Percentiles rank a stretch among this genome's conserved stretches.
Conservation (phyloP, 2,113 vertebrate species). For the Naja naja region DNA sequence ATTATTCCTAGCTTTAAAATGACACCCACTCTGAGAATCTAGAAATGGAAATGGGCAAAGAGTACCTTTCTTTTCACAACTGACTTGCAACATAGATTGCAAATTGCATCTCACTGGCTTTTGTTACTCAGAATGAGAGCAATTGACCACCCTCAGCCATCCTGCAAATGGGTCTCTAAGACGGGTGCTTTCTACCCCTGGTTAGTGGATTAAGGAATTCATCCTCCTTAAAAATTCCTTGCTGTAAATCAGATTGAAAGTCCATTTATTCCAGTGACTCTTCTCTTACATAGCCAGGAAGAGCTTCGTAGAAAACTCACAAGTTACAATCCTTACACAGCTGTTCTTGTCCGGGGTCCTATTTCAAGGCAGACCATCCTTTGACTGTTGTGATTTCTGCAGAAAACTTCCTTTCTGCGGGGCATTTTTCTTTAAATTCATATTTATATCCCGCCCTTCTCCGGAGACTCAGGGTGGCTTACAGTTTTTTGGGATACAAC, state of each 20-base stretch:
- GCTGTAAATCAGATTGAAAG: not conserved
- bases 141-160: not conserved
- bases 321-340: not conserved
- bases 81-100: not conserved
- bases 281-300: not conserved
- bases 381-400: not conserved
- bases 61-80: not conserved
- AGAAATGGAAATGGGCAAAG: not conserved
- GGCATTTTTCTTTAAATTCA: too few relatives aligned
- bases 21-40: not conserved
- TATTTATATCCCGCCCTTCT: too few relatives aligned
- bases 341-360: not conserved
- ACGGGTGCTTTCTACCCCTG: not conserved
- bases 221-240: not conserved
- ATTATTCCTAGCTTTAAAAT: not conserved
- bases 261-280: too few relatives aligned
- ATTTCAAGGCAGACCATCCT: not conserved
- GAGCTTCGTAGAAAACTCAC: not conserved
- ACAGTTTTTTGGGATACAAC: too few relatives aligned
- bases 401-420: not conserved
- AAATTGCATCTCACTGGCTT: not conserved
- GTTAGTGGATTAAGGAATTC: not conserved
- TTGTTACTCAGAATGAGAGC: not conserved
- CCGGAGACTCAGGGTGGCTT: too few relatives aligned
- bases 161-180: not conserved